Base-by-base conservation (phyloP, 2,113 vertebrate genomes). In the Hipposideros armiger region DNA sequence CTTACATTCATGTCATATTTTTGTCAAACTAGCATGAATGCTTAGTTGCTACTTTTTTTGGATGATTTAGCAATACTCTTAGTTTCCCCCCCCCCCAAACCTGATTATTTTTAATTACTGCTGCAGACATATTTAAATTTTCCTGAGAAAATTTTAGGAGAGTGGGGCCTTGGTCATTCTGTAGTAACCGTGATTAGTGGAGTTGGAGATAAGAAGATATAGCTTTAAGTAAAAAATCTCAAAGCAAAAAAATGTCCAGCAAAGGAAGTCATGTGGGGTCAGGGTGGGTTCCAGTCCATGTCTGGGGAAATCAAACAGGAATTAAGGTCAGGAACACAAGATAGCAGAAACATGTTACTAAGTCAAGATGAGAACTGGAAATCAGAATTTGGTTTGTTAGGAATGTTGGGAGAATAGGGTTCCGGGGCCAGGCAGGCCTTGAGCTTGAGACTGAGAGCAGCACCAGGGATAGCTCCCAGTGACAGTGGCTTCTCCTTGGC, bases 381-480 rank as follows among this genome's bases (percentile, higher is more conserved):
- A 52, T 50, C 20, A 42, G 6, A 80, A 19, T 87, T 80, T 28
- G 17, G 9, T 93, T 96, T 47, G 24, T 66, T 47, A 82, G 26
- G 40, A 67, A 17, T 73, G 30, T 45, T 93, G 36, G 40, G 42
- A 91, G 60, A 22, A 3, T 6, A 87, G n/a, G 13, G 62, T 24
- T 47, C n/a, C 28, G 42, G 32, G 58, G 8, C 60, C 80, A 16
- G 42, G 54, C 24, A 28, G 7, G 26, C 32, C 45, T 4, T 10
- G 30, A 20, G 8, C 14, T 40, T 7, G 6, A 26, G 47, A 52
- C 82, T 95, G 54, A 92, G 74, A 60, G 90, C 90, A 96, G 95
- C 94, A 96, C 97, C 95, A 95, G 95, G 96, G 95, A 95, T 80
- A 97, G 95, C 97, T 97, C 97, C 90, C 74, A 84, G 84, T 42